phyloP scores from a whole-genome alignment of 2,888 invertebrate genomes.

The Scaptomyza cyrtandrae region DNA sequence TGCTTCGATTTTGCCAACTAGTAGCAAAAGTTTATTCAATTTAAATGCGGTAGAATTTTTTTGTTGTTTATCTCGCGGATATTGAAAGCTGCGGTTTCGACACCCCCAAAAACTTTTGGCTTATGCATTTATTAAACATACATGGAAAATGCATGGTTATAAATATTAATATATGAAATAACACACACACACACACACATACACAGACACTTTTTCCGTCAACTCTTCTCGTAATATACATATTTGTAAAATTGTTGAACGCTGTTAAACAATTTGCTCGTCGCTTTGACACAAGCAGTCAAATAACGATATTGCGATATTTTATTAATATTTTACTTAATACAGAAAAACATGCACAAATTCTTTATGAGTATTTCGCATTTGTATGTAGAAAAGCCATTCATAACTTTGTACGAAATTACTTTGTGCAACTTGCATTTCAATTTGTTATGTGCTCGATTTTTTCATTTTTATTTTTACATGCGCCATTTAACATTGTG shows the following conservation, averaged over 20 bases:
- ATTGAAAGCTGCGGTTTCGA: conserved; percentile 73
- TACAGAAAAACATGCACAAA: conserved; percentile 18
- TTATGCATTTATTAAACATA: conserved; percentile 59
- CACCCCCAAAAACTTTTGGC: conserved; percentile 40
- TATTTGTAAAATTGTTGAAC: conserved; percentile 62
- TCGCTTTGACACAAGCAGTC: background rate
- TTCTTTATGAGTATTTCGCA: conserved; percentile 17
- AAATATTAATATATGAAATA: conserved; percentile 66
- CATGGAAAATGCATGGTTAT: conserved; percentile 68
- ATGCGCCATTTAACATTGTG: background rate
- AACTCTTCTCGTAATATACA: conserved; percentile 10
- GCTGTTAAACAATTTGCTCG: conserved; percentile 68
- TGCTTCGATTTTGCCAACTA: conserved; percentile 26
- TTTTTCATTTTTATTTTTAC: conserved; percentile 16
- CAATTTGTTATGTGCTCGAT: conserved; percentile 53
- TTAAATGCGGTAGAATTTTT: conserved; percentile 35
- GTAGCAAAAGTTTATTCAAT: conserved; percentile 47
- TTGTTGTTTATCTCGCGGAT: conserved; percentile 47
- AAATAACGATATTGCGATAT: conserved; percentile 19
- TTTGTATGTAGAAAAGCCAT: conserved; percentile 42
- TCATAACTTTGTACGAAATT: conserved; percentile 61
- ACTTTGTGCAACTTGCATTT: conserved; percentile 70
- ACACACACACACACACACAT: background rate
- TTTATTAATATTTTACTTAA: conserved; percentile 68
- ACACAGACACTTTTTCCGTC: background rate